phyloP scores from a whole-genome alignment of 2,113 vertebrate genomes.

The Platichthys flesus region DNA sequence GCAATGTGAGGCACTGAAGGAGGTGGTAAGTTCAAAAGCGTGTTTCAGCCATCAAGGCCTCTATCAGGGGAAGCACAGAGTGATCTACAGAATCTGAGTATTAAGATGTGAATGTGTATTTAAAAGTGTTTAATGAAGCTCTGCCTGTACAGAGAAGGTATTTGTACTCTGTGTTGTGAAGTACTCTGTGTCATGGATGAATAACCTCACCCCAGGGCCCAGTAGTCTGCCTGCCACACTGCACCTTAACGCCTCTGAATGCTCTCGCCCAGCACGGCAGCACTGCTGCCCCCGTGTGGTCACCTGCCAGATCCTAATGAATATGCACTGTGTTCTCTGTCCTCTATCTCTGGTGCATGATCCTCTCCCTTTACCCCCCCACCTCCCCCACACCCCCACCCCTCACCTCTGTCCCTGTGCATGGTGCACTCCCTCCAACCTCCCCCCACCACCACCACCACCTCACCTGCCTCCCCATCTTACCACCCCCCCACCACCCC shows the following conservation, averaged over 20 bases:
- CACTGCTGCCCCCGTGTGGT: slow-evolving; percentile 67
- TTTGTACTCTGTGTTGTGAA: slow-evolving; percentile 19
- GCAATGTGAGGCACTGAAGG: too few relatives aligned
- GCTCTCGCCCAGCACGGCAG: slow-evolving; percentile 68
- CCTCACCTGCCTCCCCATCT: slow-evolving; percentile 66
- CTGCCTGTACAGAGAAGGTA: not conserved
- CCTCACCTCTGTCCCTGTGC: too few relatives aligned
- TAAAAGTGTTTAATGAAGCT: not conserved
- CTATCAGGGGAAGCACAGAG: too few relatives aligned
- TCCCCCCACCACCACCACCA: slow-evolving; percentile 65
- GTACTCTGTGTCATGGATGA: slow-evolving; percentile 53
- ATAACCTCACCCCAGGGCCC: slow-evolving; percentile 57
- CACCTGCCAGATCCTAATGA: slow-evolving; percentile 79
- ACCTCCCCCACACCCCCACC: slow-evolving; percentile 19
- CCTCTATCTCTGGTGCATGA: slow-evolving; percentile 85
- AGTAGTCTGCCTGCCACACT: slow-evolving; percentile 69
- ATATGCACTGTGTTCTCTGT: slow-evolving; percentile 81
- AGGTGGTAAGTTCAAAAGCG: too few relatives aligned
- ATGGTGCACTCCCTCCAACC: slow-evolving; percentile 75
- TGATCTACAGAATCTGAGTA: not conserved
- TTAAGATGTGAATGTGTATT: not conserved
- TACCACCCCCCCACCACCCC: slow-evolving; percentile 45
- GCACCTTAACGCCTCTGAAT: slow-evolving; percentile 80
- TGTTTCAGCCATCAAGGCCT: too few relatives aligned
- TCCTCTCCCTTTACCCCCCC: slow-evolving; percentile 49